Evolutionary conservation across 2,113 vertebrate genomes (phyloP).

Genomic region (Cavia porcellus): DNA sequence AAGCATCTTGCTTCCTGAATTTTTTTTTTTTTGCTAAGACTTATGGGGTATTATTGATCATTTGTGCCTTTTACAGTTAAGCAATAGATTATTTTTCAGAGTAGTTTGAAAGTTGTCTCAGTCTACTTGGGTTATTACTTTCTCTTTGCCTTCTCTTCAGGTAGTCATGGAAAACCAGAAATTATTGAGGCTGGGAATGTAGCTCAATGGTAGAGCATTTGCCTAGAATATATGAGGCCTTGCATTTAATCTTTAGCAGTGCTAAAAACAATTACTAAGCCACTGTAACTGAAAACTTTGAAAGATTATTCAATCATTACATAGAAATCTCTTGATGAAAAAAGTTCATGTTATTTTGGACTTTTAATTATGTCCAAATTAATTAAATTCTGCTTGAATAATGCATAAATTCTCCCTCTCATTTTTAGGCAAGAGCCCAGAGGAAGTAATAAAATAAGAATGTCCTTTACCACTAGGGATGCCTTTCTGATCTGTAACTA

Average conservation of each 20-base stretch:
- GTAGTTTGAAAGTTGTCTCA: neutral
- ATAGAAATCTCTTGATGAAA: conserved; percentile 66
- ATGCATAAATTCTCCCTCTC: conserved; percentile 54
- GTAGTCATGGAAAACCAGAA: neutral
- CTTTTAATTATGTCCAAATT: conserved; percentile 72
- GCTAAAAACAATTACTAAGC: conserved; percentile 3
- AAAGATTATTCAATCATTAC: conserved; percentile 53
- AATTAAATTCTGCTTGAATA: conserved; percentile 76
- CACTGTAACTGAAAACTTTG: conserved; percentile 54
- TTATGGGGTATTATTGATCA: neutral
- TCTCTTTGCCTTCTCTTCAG: neutral
- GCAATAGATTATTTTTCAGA: conserved; percentile 11
- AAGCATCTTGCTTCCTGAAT: neutral
- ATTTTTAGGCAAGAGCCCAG: conserved; percentile 56
- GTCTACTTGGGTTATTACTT: neutral
- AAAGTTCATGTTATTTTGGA: conserved; percentile 68
- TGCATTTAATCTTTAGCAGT: neutral
- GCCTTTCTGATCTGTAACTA: conserved; percentile 62
- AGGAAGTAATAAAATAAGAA: conserved; percentile 59
- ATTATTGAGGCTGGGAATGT: neutral
- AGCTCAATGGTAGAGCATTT: neutral
- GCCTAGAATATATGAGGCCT: neutral
- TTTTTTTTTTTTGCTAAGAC: neutral
- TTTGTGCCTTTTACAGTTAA: neutral
- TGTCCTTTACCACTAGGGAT: conserved; percentile 23